phyloP scores from a whole-genome alignment of 2,113 vertebrate genomes.

The Nerophis lumbriciformis region DNA sequence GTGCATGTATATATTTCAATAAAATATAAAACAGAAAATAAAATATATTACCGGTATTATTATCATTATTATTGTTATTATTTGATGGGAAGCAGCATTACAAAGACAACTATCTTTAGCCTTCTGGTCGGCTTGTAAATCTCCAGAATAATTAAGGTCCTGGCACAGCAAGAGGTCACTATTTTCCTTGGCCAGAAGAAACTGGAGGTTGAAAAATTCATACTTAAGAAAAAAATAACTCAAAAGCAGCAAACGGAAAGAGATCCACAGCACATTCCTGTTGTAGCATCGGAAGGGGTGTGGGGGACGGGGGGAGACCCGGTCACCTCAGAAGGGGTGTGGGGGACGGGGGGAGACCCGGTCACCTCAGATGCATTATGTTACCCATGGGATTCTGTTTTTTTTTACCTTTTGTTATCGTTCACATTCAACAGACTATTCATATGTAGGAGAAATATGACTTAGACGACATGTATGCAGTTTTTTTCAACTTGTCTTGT shows the following conservation, averaged over 20 bases:
- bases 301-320: slow-evolving; percentile 5
- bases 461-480: slow-evolving; percentile 12
- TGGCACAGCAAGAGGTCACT: slow-evolving; percentile 43
- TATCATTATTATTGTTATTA: background rate
- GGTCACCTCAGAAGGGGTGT: slow-evolving; percentile 8
- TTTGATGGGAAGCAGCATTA: background rate
- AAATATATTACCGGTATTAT: background rate
- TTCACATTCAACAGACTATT: slow-evolving; percentile 11
- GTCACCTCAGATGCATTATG: slow-evolving; percentile 27
- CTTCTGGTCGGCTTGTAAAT: slow-evolving; percentile 25
- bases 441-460: background rate
- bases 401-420: slow-evolving; percentile 6
- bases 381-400: slow-evolving; percentile 2
- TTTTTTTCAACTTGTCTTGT: background rate
- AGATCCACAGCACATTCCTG: slow-evolving; percentile 33
- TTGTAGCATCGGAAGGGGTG: slow-evolving; percentile 1
- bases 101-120: slow-evolving; percentile 27
- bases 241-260: slow-evolving; percentile 10
- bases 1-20: no score
- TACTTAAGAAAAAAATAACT: slow-evolving; percentile 28
- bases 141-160: slow-evolving; percentile 33
- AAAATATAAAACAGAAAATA: background rate
- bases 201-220: slow-evolving; percentile 35
- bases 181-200: slow-evolving; percentile 52
- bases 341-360: slow-evolving; percentile 10